Base-by-base conservation (phyloP, 2,797 vertebrate genomes). In the Microctenopoma steveboyesi region DNA sequence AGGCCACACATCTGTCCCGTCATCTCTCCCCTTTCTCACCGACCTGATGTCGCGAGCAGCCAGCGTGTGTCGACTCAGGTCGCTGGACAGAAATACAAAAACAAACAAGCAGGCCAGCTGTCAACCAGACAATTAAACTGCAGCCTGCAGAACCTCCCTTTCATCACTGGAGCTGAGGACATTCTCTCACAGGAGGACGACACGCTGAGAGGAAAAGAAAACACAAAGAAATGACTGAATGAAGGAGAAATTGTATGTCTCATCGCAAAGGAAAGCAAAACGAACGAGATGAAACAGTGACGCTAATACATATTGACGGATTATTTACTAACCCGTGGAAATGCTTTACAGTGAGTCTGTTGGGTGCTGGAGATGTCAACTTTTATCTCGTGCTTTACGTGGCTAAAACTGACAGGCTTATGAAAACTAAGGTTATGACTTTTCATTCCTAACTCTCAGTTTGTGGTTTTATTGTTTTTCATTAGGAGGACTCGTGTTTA, bases 51-150 rank as follows among this genome's bases (percentile, higher is more conserved):
- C 5, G n/a, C 14, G 22, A 86, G 72, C 0, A 15, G 50, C 69
- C 4, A 71, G 50, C 42, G 53, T 73, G 74, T 72, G 71, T 76
- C 40, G 12, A 60, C 69, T 72, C 64, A 61, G 67, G 74, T 64
- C 57, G 16, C 45, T 33, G 22, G 69, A 56, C 75, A 90, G 81
- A 82, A 86, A 88, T 69, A 83, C 46, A 80, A 87, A 89, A 93
- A 91, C 74, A 92, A 91, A 90, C 84, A 83, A 74, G 55, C 5
- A 10, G 76, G 25, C 78, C 89, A 91, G 89, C 89, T 91, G 88
- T 88, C 82, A 79, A 66, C 52, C 83, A 88, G 82, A 89, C 77
- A 79, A 86, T 86, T 68, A 81, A 72, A 82, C 76, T 76, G 46
- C 71, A 83, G 86, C 82, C 75, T 72, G 81, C 73, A 78, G 76